phyloP scores from a whole-genome alignment of 2,113 vertebrate genomes.

The Azemiops feae region DNA sequence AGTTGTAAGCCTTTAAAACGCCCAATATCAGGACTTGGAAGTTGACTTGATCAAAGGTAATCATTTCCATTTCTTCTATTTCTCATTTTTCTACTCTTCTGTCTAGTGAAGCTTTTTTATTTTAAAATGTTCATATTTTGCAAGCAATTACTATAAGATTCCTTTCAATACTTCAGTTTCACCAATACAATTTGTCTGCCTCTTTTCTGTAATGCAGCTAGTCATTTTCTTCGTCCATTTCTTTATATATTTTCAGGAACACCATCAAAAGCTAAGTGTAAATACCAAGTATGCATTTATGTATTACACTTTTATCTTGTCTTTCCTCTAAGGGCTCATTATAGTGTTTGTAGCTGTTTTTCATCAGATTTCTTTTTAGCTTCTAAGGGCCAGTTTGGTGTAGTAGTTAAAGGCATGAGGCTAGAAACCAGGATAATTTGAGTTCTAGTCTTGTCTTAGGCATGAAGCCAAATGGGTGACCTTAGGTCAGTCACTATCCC shows the following conservation, averaged over 20 bases:
- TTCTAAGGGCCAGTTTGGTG: neutral
- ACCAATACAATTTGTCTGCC: neutral
- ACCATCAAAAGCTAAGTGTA: neutral
- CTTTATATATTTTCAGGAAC: neutral
- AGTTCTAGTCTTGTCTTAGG: neutral
- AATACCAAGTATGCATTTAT: neutral
- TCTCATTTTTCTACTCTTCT: neutral
- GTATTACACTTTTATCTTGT: neutral
- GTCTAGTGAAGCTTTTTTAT: neutral
- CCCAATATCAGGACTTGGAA: neutral
- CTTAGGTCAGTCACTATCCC: neutral
- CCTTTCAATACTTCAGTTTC: neutral
- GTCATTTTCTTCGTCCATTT: neutral
- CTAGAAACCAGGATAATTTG: neutral
- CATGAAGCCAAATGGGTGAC: neutral
- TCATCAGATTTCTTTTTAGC: neutral
- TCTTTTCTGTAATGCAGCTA: neutral
- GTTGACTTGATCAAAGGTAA: neutral
- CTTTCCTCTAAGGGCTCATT: neutral
- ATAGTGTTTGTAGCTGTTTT: neutral
- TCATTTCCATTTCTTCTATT: neutral
- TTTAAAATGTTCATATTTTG: neutral
- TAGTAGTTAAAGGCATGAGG: neutral
- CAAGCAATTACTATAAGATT: neutral
- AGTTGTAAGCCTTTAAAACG: neutral